Evolutionary conservation across 2,113 vertebrate genomes (phyloP).

Genomic region (Felis chaus): DNA sequence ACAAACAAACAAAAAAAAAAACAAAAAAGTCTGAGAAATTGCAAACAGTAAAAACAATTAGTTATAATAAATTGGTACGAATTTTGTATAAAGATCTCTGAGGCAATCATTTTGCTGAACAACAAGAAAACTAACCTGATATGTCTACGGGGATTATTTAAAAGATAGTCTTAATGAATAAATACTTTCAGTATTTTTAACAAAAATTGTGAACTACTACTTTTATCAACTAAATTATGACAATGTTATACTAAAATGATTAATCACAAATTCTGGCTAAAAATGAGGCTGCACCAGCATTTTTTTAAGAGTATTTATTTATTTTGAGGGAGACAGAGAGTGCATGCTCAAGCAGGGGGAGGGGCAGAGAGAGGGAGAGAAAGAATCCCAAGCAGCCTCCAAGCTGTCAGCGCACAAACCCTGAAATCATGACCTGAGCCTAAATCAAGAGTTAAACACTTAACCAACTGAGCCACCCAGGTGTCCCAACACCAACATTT

Average conservation of each 20-base stretch:
- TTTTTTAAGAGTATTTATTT: not conserved
- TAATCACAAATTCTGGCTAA: not conserved
- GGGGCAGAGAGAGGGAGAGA: no score
- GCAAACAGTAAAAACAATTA: not conserved
- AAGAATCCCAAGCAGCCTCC: no score
- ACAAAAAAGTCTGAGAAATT: not conserved
- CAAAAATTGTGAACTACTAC: not conserved
- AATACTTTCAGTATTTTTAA: not conserved
- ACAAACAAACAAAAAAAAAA: not conserved
- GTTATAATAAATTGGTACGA: not conserved
- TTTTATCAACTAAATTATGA: not conserved
- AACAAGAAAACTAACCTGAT: not conserved
- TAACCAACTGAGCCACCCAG: no score
- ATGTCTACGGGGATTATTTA: not conserved
- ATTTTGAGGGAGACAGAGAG: no score
- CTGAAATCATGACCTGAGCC: no score
- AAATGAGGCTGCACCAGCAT: fast-evolving
- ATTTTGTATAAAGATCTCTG: not conserved
- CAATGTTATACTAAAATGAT: not conserved
- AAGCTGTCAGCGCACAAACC: no score
- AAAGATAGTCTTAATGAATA: not conserved
- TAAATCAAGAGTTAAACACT: no score
- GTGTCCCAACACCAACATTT: not conserved
- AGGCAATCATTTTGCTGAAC: not conserved
- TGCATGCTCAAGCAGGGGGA: no score